A percentile compares a stretch with the other conserved stretches of the same genome.
Conservation (phyloP, 1,140 invertebrate species). For the Drosophila sechellia region DNA sequence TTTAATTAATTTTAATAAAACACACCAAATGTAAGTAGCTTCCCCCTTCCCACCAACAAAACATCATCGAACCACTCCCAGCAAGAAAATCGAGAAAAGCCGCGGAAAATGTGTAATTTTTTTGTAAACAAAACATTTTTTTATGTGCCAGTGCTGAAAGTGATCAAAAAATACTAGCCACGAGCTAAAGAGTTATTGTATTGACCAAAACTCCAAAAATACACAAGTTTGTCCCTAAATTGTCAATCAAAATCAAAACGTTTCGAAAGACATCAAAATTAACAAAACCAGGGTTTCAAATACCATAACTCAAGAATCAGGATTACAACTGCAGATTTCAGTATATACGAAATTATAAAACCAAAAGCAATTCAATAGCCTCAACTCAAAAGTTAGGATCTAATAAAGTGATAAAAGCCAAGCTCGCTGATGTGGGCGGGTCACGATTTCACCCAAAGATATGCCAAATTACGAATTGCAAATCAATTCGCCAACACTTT, state of each 20-base stretch:
- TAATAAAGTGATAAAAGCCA: too few species aligned
- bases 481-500: slow-evolving; percentile 62
- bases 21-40: slow-evolving; percentile 83
- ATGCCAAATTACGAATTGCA: slow-evolving; percentile 26
- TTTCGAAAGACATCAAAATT: slow-evolving; percentile 5
- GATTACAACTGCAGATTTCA: slow-evolving; percentile 2
- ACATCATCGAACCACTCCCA: neutral
- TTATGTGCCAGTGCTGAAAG: slow-evolving; percentile 42
- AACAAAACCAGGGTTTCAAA: slow-evolving; percentile 3
- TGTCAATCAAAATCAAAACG: slow-evolving; percentile 7
- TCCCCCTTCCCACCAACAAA: neutral
- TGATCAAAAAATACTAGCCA: slow-evolving; percentile 9
- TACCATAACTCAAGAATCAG: slow-evolving; percentile 1
- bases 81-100: neutral
- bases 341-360: slow-evolving; percentile 10
- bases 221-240: slow-evolving; percentile 3
- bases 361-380: neutral
- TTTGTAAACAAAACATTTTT: slow-evolving; percentile 35
- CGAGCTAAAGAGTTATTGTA: slow-evolving; percentile 15
- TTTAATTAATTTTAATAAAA: slow-evolving; percentile 83
- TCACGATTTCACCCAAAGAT: slow-evolving; percentile 34
- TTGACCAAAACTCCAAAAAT: slow-evolving; percentile 2
- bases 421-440: slow-evolving; percentile 28
- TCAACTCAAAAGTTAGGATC: neutral
- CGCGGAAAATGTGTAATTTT: slow-evolving; percentile 15